Evolutionary conservation across 1,140 invertebrate genomes (phyloP).

Genomic region (Dufourea novaeangliae): DNA sequence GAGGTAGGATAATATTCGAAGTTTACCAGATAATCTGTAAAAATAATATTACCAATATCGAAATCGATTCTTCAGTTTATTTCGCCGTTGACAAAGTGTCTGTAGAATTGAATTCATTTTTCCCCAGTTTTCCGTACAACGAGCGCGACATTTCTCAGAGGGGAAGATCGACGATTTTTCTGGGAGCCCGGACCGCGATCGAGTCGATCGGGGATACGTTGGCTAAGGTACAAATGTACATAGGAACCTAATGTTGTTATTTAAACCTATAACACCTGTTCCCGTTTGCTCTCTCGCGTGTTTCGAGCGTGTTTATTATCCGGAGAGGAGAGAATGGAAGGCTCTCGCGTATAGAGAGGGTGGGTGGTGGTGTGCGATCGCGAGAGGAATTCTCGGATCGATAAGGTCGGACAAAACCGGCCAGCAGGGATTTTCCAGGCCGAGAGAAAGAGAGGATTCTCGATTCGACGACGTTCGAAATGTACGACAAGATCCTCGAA

Average conservation of each 20-base stretch:
- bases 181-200: conserved; percentile 72
- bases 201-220: conserved; percentile 74
- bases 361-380: neutral
- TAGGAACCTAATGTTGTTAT: conserved; percentile 79
- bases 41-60: neutral
- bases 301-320: neutral
- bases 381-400: neutral
- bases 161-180: conserved; percentile 16
- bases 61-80: too few relatives aligned
- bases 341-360: neutral
- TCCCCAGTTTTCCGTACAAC: too few relatives aligned
- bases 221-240: conserved; percentile 82
- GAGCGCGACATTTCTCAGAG: too few relatives aligned
- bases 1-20: too few relatives aligned
- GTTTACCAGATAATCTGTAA: too few relatives aligned
- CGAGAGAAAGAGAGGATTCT: too few relatives aligned
- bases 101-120: too few relatives aligned
- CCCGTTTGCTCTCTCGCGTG: conserved; percentile 34
- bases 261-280: conserved; percentile 62
- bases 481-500: neutral
- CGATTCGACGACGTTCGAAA: too few relatives aligned
- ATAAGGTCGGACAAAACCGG: too few relatives aligned
- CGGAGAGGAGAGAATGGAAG: neutral
- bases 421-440: too few relatives aligned
- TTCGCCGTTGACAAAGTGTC: too few relatives aligned